Percentiles rank a stretch among this genome's conserved stretches.
These are phyloP conservation scores for Tylochromis polylepis DNA, from an alignment of 2,113 vertebrate species.

Conservation along the genomic window DNA sequence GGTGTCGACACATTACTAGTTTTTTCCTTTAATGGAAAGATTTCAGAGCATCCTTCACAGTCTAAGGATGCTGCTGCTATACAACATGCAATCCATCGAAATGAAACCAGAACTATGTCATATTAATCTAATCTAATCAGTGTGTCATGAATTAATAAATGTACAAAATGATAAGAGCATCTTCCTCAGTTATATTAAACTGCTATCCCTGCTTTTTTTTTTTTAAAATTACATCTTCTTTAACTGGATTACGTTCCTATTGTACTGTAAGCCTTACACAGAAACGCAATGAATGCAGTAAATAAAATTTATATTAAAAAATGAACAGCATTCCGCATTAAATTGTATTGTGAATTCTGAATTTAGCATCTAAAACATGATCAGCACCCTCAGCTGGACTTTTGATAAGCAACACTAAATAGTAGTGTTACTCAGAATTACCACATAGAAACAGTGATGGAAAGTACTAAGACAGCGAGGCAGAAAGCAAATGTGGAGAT, in stretches of 20 bases:
- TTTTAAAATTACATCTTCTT: not conserved
- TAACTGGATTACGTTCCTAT: not conserved
- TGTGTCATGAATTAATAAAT: not conserved
- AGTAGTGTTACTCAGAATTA: not conserved
- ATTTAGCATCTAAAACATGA: not conserved
- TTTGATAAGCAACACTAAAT: not conserved
- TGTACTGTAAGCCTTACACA: not conserved
- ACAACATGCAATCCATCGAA: not conserved
- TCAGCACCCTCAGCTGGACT: not conserved
- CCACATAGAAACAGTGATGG: not conserved
- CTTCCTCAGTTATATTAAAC: not conserved
- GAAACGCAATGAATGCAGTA: not conserved
- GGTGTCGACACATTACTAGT: not conserved
- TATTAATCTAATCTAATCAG: not conserved
- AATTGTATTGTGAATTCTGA: not conserved
- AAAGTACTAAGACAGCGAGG: not conserved
- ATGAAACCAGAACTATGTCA: not conserved
- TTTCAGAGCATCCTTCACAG: not conserved
- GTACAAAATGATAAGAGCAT: not conserved
- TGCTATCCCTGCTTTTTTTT: no score
- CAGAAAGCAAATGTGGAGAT: not conserved
- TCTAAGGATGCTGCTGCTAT: not conserved
- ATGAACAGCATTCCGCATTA: not conserved
- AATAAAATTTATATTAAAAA: not conserved
- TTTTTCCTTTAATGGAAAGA: not conserved